These are phyloP conservation scores for Mystacides longicornis DNA, from an alignment of 2,888 invertebrate genomes.

Conservation along the genomic window DNA sequence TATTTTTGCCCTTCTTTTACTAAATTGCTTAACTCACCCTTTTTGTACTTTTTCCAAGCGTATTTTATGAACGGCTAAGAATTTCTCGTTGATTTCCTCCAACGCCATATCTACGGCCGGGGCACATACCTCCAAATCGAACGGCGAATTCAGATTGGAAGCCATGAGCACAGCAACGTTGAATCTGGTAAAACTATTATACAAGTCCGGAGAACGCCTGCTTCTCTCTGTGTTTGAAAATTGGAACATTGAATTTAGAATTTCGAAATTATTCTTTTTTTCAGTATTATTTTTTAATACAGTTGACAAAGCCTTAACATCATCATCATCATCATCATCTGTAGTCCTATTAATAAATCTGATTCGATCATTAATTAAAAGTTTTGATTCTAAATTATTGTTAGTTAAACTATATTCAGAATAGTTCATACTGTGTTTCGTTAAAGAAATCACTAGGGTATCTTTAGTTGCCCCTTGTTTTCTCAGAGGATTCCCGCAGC, in stretches of 20 bases:
- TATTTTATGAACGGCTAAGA: slow-evolving; percentile 64
- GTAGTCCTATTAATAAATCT: too few species aligned
- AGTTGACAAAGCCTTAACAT: neutral
- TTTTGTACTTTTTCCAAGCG: slow-evolving; percentile 70
- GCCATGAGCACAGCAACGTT: slow-evolving; percentile 84
- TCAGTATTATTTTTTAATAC: neutral
- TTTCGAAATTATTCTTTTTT: neutral
- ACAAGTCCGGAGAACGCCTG: slow-evolving; percentile 26
- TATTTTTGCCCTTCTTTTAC: too few species aligned
- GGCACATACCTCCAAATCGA: slow-evolving; percentile 77
- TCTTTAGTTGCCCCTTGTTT: too few species aligned
- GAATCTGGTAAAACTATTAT: slow-evolving; percentile 44
- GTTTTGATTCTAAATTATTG: neutral
- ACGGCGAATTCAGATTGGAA: slow-evolving; percentile 74
- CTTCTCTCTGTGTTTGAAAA: slow-evolving; percentile 17
- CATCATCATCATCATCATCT: neutral
- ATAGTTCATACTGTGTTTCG: too few species aligned
- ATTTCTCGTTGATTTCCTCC: slow-evolving; percentile 68
- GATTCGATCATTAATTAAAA: neutral
- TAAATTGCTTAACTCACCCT: too few species aligned
- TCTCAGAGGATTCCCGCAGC: too few species aligned
- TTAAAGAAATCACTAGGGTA: too few species aligned
- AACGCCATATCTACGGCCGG: slow-evolving; percentile 78
- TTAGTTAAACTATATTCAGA: neutral
- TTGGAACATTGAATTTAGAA: neutral